These are phyloP conservation scores for Trididemnum miniatum DNA, from an alignment of 23 tunicate species.

Conservation along the genomic window DNA sequence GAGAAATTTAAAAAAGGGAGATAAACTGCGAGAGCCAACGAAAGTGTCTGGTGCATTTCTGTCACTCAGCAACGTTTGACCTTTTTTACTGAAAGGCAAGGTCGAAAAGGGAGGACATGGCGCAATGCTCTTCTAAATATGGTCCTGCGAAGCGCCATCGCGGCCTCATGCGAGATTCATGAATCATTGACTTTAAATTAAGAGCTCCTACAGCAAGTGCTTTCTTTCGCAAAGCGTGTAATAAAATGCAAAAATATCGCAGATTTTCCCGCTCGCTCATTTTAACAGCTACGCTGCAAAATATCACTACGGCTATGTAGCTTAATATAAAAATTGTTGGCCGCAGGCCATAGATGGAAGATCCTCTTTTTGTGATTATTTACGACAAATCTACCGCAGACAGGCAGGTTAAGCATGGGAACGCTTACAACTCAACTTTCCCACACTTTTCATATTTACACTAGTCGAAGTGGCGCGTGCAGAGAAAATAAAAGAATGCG, in stretches of 20 bases:
- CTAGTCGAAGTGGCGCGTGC: slow-evolving; percentile 54
- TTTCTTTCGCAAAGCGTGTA: too few relatives aligned
- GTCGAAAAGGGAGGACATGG: too few relatives aligned
- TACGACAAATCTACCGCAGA: slow-evolving; percentile 54
- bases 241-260: not conserved
- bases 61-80: too few relatives aligned
- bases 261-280: slow-evolving; percentile 13
- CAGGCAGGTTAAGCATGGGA: slow-evolving; percentile 60
- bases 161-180: too few relatives aligned
- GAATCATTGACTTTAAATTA: too few relatives aligned
- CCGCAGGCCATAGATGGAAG: slow-evolving; percentile 7
- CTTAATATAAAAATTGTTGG: slow-evolving; percentile 22
- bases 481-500: not conserved
- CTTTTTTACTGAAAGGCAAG: too few relatives aligned
- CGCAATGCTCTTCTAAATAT: too few relatives aligned
- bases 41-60: too few relatives aligned
- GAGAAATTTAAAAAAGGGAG: too few relatives aligned
- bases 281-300: not conserved
- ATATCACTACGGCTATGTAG: not conserved
- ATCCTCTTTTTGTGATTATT: slow-evolving; percentile 33
- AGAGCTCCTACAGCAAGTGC: too few relatives aligned
- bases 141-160: too few relatives aligned
- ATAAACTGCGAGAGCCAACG: too few relatives aligned
- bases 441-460: slow-evolving; percentile 79
- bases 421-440: slow-evolving; percentile 53